Conservation (phyloP, 2,113 vertebrate species). For the Erpornis zantholeuca region DNA sequence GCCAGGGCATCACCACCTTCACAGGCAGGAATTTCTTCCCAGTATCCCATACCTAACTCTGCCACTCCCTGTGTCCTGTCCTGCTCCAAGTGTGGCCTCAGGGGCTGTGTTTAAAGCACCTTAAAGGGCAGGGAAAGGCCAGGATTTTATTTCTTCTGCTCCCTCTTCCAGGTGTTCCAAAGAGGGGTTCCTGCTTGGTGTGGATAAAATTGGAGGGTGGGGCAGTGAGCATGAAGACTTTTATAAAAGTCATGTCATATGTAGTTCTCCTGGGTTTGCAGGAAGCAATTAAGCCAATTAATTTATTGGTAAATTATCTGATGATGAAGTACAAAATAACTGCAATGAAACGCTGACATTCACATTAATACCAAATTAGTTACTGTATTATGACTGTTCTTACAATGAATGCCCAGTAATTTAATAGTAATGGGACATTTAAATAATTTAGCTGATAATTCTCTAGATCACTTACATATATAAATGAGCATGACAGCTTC, state of each 20-base stretch:
- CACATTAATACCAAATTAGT: conserved; percentile 67
- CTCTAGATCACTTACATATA: conserved; percentile 53
- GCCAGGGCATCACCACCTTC: background rate
- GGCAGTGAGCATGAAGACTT: background rate
- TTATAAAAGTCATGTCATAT: background rate
- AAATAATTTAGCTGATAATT: conserved; percentile 66
- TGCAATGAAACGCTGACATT: conserved; percentile 68
- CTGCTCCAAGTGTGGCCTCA: rapidly evolving
- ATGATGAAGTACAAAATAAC: conserved; percentile 72
- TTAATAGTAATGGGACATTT: conserved; percentile 67
- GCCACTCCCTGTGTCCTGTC: background rate
- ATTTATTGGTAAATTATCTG: conserved; percentile 73
- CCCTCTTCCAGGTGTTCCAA: background rate
- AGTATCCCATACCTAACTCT: background rate
- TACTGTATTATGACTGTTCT: conserved; percentile 69
- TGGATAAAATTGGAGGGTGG: background rate
- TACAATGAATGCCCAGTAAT: conserved; percentile 70
- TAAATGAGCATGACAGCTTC: conserved; percentile 49
- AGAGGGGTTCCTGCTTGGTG: background rate
- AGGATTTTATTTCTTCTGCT: background rate
- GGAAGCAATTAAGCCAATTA: conserved; percentile 68
- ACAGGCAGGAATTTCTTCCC: background rate
- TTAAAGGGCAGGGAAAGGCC: background rate
- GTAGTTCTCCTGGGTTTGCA: conserved; percentile 15
- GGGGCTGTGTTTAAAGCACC: background rate